These are phyloP conservation scores for Argopecten irradians DNA, from an alignment of 1,140 invertebrate genomes.

Conservation along the genomic window DNA sequence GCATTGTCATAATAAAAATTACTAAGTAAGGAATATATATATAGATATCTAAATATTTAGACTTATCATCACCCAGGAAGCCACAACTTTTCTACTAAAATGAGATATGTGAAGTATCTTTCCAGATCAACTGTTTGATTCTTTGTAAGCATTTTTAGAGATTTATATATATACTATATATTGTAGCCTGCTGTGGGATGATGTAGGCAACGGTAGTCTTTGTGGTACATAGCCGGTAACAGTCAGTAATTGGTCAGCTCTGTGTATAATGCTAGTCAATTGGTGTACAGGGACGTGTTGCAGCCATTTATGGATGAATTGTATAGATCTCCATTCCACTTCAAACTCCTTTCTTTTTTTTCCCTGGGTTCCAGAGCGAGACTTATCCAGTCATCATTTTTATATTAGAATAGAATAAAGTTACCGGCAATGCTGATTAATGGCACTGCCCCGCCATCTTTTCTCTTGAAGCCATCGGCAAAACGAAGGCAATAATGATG, in stretches of 20 bases:
- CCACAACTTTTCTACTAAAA: background rate
- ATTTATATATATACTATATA: background rate
- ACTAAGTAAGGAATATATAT: no score
- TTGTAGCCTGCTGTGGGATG: background rate
- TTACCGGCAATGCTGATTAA: background rate
- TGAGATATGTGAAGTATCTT: background rate
- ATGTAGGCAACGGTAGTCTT: background rate
- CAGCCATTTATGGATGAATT: background rate
- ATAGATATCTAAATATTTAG: no score
- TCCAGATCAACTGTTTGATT: background rate
- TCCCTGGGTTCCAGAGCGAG: background rate
- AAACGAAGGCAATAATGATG: constrained; percentile 6
- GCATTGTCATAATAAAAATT: background rate
- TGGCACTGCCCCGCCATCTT: background rate
- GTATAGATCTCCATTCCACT: background rate
- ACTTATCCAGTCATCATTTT: background rate
- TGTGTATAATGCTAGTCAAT: background rate
- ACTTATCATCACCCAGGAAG: background rate
- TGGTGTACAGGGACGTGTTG: background rate
- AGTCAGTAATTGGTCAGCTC: background rate
- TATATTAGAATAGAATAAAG: background rate
- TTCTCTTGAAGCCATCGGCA: constrained; percentile 5
- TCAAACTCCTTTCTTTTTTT: background rate
- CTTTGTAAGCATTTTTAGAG: background rate
- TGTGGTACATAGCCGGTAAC: background rate